Evolutionary conservation across 1,140 invertebrate species (phyloP), one percentile per base, ranked within the genome.

Genomic region (Lordiphosa mommai): DNA sequence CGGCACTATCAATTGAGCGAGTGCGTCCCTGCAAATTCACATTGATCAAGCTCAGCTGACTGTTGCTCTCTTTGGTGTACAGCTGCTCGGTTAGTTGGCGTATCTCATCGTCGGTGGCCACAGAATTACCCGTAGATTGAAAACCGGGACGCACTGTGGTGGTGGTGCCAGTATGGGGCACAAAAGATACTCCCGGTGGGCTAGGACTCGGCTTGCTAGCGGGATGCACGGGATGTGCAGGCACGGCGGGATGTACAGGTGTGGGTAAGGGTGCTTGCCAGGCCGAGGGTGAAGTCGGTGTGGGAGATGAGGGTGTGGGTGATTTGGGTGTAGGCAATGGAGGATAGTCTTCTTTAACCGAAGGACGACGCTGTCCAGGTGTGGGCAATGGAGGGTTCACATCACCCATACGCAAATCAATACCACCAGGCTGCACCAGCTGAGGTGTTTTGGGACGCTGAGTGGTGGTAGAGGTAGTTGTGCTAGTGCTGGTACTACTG

Each of bases 1-100:
- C 95, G n/a, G 89, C 91, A 34, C 89, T 90, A 14, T 92, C 93
- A 52, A 90, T 90, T 2, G 93, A 93, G 0, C 91, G 91, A 1
- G 94, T 95, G 84, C 92, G 92, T 65, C 92, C 92, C 89, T 95
- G 94, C 59, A 92, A 89, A 88, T 95, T 95, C 2, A 95, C 57
- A 1, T 90, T 93, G 3, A 20, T 4, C 3, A 20, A 20, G 3
- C 4, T 20, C 17, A 20, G n/a, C 32, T 92, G 92, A 88, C 94
- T 95, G 74, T 94, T 94, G 0, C 85, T 89, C 72, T 95, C 94
- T 79, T 94, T 94, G 40, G 90, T 91, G 33, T 93, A 91, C n/a
- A 95, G 88, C 20, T 91, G 90, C 89, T 95, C 94, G n/a, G 93
- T 92, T 12, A 95, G 88, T 47, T 91, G 91, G 2, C 80, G 69